These are phyloP conservation scores for Polypterus senegalus DNA, from an alignment of 2,113 vertebrate species.

Conservation along the genomic window DNA sequence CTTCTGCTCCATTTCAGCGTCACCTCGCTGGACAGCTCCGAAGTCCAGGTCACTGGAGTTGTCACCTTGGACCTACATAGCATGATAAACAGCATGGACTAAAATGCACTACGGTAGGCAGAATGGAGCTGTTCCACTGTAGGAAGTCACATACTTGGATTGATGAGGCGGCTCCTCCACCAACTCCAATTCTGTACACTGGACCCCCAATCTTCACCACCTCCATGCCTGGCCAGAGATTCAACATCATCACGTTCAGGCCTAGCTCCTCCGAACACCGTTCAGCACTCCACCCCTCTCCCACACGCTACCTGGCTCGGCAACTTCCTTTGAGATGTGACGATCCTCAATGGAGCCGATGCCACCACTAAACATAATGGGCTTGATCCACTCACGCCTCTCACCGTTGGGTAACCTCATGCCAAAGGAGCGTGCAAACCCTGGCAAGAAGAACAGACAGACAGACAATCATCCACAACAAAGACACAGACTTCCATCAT, in stretches of 20 bases:
- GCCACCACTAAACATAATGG: conserved; percentile 88
- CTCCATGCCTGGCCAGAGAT: conserved; percentile 59
- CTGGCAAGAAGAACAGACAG: conserved; percentile 28
- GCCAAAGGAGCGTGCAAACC: conserved; percentile 81
- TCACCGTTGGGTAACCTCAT: conserved; percentile 55
- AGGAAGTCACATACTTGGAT: conserved; percentile 48
- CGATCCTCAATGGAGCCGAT: conserved; percentile 69
- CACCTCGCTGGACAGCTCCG: conserved; percentile 78
- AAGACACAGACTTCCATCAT: too few relatives aligned
- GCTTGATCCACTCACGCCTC: conserved; percentile 85
- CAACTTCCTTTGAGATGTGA: conserved; percentile 60
- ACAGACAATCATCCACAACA: not conserved
- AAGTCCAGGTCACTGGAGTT: conserved; percentile 68
- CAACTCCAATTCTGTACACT: conserved; percentile 81
- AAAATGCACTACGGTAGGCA: not conserved
- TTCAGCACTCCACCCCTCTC: not conserved
- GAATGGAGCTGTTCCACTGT: not conserved
- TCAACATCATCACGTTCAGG: not conserved
- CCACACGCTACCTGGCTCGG: conserved; percentile 48
- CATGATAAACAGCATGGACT: not conserved
- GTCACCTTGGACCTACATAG: conserved; percentile 69
- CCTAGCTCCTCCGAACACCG: not conserved
- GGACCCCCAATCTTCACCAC: conserved; percentile 84
- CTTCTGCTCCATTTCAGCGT: conserved; percentile 88
- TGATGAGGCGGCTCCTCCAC: conserved; percentile 80